Base-by-base conservation (phyloP, 2,888 invertebrate genomes). In the Cephus runcator region DNA sequence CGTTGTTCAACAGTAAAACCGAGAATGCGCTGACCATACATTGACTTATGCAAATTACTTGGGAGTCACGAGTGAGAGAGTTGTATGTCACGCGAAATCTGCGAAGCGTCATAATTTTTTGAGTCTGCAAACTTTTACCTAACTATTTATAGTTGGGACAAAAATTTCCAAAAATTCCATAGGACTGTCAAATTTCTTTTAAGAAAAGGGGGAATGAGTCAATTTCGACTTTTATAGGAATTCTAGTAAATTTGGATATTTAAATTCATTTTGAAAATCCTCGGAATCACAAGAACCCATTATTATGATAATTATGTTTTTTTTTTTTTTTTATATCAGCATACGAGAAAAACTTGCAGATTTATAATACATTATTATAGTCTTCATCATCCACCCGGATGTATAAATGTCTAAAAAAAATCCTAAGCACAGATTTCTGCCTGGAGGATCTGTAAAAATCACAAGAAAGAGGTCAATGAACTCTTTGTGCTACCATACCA, bases 11-110 rank as follows among this genome's bases (percentile, higher is more conserved):
- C 71, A 34, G 71, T 71, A 71, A 35, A 74, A 35, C 74, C 35
- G 36, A 35, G 74, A 74, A 74, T 74, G 36, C 74, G 35, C 34
- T 74, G 74, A 23, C 35, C 74, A 35, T 34, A 74, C 74, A 69
- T 74, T 74, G 79, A 81, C 78, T 79, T 81, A 79, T 74, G 74
- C 35, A 74, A 74, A 74, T 12, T 12, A 30, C 35, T n/a, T 74
- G 4, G 6, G 31, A 56, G 56, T 56, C 56, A 56, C 23, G 56
- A 56, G 56, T 23, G 56, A 56, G 56, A 56, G 6, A 23, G 56
- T 15, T 23, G 56, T 56, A 6, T 23, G 56, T 56, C 56, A 56
- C 56, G 23, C 23, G 56, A 56, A 23, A 56, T 56, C 23, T 56
- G 23, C 6, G 23, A 56, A 56, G 9, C 56, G 56, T 23, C 23